Base-by-base conservation (phyloP, 2,113 vertebrate genomes). In the Megalops atlanticus region DNA sequence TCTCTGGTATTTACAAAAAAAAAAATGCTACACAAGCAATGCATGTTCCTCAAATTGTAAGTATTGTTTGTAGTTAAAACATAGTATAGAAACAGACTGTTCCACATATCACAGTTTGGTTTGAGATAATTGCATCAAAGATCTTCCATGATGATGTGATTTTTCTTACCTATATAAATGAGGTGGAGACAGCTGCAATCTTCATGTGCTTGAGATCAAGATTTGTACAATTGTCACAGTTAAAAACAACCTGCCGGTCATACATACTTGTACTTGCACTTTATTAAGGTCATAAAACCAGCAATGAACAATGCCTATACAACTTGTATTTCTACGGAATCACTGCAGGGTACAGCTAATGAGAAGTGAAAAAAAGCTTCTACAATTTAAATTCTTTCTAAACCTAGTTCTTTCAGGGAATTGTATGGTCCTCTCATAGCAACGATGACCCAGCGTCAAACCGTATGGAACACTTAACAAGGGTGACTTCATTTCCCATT, bases 271-370 rank as follows among this genome's bases (percentile, higher is more conserved):
- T 96, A 97, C 96, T 96, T 97, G 98, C 95, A 97, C 95, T 96
- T 98, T 96, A 97, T 96, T 94, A 96, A 96, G 94, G 96, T 97
- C 95, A 97, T 96, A 96, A 93, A 98, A 98, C 95, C 96, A 97
- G 96, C 95, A 97, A 97, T 96, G 97, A 96, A 97, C 96, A 97
- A 98, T 98, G 96, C 96, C 98, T 98, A 98, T 98, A 98, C 97
- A 98, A 97, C 96, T 96, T 96, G 95, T 95, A 96, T 94, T 95
- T 97, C 96, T 98, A 97, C 96, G 94, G 95, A 96, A 95, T 96
- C 95, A 96, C 95, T 95, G 95, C 96, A 96, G 95, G 95, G 94
- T 96, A 96, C 95, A 96, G 93, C 94, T 96, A 97, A 96, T 94
- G 95, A 94, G 95, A 94, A 96, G 95, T 95, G 95, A n/a, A n/a